phyloP scores from a whole-genome alignment of 64 coral and sea anemone species.

The Hydrozoanthus tunicans region DNA sequence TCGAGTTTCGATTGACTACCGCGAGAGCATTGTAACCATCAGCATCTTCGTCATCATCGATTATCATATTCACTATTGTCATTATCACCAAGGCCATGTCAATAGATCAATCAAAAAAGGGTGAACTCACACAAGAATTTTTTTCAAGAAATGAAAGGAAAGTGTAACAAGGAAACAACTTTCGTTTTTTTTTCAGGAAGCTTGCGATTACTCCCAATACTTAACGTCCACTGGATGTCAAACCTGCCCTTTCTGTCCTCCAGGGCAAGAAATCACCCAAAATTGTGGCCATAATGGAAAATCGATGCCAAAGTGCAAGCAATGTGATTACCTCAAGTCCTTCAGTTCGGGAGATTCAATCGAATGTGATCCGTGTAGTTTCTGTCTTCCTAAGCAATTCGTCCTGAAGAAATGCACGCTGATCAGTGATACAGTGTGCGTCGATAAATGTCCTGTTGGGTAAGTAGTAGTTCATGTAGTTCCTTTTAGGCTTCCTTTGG shows the following conservation, averaged over 20 bases:
- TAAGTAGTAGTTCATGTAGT: neutral
- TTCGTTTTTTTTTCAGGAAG: neutral
- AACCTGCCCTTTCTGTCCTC: neutral
- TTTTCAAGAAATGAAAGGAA: neutral
- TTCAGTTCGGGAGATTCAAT: neutral
- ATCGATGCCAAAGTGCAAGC: neutral
- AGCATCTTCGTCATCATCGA: too few relatives aligned
- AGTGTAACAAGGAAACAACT: neutral
- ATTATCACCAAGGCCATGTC: too few relatives aligned
- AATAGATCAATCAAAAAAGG: too few relatives aligned
- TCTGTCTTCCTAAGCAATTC: neutral
- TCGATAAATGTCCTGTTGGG: neutral
- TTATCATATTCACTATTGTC: too few relatives aligned
- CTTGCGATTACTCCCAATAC: neutral
- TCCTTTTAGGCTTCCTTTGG: too few relatives aligned
- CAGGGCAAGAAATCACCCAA: neutral
- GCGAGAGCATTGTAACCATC: too few relatives aligned
- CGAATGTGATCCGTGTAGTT: neutral
- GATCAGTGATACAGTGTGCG: conserved; percentile 2
- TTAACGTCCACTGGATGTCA: neutral
- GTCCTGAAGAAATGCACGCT: neutral
- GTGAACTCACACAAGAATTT: neutral
- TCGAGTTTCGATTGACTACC: too few relatives aligned
- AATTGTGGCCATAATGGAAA: neutral
- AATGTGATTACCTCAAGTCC: neutral